phyloP scores from a whole-genome alignment of 2,888 invertebrate genomes.

The Diadegma fenestrale region DNA sequence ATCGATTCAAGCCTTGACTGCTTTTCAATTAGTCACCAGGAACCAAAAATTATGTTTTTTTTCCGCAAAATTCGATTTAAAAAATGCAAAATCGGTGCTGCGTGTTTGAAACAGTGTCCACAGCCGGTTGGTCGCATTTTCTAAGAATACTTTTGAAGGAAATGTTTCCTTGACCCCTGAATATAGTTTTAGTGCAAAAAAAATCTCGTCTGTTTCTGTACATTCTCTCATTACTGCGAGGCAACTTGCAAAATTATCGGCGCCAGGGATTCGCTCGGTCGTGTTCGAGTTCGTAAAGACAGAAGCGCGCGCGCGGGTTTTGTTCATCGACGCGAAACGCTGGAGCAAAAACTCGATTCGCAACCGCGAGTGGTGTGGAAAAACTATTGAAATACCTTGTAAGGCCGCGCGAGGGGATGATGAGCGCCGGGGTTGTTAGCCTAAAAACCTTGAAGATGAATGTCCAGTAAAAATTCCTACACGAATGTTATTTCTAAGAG shows the following conservation, averaged over 20 bases:
- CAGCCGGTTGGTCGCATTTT: not conserved
- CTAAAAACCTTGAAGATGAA: conserved; percentile 52
- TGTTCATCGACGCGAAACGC: conserved; percentile 64
- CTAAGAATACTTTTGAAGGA: not conserved
- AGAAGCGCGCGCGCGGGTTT: conserved; percentile 38
- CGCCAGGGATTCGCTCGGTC: conserved; percentile 53
- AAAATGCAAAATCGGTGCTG: no score
- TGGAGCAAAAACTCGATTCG: conserved; percentile 59
- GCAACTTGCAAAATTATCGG: conserved; percentile 48
- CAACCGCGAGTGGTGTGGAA: conserved; percentile 60
- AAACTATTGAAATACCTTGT: conserved; percentile 63
- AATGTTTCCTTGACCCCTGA: not conserved
- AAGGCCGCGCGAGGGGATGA: conserved; percentile 64
- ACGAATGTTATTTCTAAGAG: not conserved
- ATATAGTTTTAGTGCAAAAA: not conserved
- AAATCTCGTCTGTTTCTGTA: not conserved
- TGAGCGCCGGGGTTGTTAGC: conserved; percentile 57
- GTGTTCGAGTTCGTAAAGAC: conserved; percentile 36
- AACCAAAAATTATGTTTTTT: no score
- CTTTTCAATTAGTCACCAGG: no score
- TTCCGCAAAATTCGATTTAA: no score
- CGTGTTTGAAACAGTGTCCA: no score
- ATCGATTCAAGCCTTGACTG: no score
- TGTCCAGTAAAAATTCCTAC: not conserved
- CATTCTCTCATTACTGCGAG: conserved; percentile 6